Conservation (phyloP, 2,797 vertebrate species). For the Siniperca obscura region DNA sequence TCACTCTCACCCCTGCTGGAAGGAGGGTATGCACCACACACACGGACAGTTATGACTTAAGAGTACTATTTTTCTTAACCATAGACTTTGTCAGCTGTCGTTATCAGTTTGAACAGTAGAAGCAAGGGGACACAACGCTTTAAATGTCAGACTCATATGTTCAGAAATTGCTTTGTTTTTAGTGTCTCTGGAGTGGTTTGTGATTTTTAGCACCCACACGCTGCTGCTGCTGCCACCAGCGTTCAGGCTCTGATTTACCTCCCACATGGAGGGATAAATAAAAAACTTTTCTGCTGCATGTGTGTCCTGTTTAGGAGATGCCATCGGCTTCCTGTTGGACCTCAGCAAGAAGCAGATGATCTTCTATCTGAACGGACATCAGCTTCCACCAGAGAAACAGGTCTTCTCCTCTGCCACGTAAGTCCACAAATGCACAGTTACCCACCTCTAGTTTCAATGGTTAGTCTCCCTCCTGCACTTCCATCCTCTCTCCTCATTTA, state of each 20-base stretch:
- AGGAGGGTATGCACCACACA: slow-evolving; percentile 89
- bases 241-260: slow-evolving; percentile 15
- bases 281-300: neutral
- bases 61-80: neutral
- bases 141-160: slow-evolving; percentile 21
- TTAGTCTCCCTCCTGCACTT: neutral
- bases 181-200: slow-evolving; percentile 17
- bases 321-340: slow-evolving; percentile 96
- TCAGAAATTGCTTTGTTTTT: slow-evolving; percentile 17
- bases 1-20: slow-evolving; percentile 97
- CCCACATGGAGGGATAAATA: slow-evolving; percentile 28
- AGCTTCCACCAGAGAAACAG: slow-evolving; percentile 97
- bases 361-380: slow-evolving; percentile 97
- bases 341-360: slow-evolving; percentile 99
- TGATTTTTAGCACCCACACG: slow-evolving; percentile 40
- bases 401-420: slow-evolving; percentile 98
- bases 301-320: slow-evolving; percentile 88
- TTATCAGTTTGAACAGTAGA: neutral
- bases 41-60: neutral
- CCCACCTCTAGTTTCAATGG: neutral
- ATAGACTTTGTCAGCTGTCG: neutral
- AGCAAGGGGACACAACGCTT: neutral
- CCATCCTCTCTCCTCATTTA: neutral
- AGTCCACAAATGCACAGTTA: slow-evolving; percentile 69
- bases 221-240: slow-evolving; percentile 28